These are phyloP conservation scores for Lepilemur ruficaudatus DNA, from an alignment of 2,797 vertebrate species.

Conservation along the genomic window DNA sequence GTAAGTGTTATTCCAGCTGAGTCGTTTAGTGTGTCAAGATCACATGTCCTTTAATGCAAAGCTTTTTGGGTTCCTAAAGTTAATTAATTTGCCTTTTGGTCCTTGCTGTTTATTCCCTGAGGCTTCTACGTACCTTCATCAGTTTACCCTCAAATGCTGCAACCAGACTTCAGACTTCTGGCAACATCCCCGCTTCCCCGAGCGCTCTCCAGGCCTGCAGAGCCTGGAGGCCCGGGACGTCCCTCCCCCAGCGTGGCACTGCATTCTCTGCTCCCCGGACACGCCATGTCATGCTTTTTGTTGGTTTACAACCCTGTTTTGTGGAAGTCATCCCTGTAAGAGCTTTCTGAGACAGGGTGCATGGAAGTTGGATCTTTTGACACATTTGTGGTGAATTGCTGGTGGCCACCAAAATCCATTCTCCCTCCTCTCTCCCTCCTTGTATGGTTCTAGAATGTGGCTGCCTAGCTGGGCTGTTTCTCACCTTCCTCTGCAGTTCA, in stretches of 20 bases:
- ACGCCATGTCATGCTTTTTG: rapidly evolving
- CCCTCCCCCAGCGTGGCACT: no score
- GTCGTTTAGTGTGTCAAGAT: background rate
- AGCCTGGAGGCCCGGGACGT: no score
- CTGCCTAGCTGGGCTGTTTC: background rate
- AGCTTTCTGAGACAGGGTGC: background rate
- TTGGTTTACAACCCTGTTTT: background rate
- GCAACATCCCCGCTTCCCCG: background rate
- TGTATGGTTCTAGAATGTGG: background rate
- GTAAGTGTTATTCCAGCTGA: background rate
- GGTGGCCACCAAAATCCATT: background rate
- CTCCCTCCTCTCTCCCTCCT: background rate
- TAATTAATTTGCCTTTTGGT: background rate
- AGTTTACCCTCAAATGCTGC: background rate
- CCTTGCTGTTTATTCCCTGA: background rate
- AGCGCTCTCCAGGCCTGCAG: background rate
- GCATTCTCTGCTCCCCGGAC: background rate
- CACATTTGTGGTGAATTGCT: background rate
- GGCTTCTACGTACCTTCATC: background rate
- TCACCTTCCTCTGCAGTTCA: background rate
- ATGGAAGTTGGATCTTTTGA: background rate
- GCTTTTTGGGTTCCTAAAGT: background rate
- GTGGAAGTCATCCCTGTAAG: background rate
- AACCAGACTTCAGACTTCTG: background rate
- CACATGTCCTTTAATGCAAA: background rate